phyloP scores from a whole-genome alignment of 2,113 vertebrate genomes.

The Mobula birostris region DNA sequence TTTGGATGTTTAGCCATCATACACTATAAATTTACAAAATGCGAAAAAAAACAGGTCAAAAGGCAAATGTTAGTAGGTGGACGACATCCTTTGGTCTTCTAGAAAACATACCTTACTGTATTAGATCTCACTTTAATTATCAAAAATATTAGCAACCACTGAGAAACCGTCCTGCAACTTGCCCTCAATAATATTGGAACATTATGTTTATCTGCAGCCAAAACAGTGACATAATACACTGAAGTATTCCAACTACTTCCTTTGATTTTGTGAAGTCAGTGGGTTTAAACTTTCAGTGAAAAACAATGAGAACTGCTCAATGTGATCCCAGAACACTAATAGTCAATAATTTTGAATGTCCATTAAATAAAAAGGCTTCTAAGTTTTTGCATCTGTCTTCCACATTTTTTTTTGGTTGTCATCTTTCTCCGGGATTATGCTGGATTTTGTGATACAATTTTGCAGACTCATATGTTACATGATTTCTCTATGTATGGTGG shows the following conservation, averaged over 20 bases:
- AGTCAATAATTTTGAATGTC: neutral
- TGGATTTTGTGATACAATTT: neutral
- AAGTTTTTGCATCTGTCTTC: neutral
- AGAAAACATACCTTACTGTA: neutral
- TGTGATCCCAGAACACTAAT: slow-evolving; percentile 5
- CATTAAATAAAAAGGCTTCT: neutral
- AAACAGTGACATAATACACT: neutral
- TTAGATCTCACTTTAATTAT: neutral
- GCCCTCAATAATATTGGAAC: neutral
- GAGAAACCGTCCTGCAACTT: neutral
- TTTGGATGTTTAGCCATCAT: neutral
- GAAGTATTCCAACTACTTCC: neutral
- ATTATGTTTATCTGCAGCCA: neutral
- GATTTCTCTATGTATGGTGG: neutral
- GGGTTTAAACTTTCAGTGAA: slow-evolving; percentile 8
- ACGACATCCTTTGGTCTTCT: neutral
- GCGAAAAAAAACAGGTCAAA: neutral
- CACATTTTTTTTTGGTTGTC: neutral
- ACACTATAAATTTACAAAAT: neutral
- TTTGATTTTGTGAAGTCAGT: neutral
- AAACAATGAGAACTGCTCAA: neutral
- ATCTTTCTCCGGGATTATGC: neutral
- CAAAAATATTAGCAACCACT: neutral
- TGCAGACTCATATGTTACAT: neutral
- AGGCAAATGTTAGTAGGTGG: neutral